Base-by-base conservation (phyloP, 2,113 vertebrate genomes). In the Tupaia chinensis region DNA sequence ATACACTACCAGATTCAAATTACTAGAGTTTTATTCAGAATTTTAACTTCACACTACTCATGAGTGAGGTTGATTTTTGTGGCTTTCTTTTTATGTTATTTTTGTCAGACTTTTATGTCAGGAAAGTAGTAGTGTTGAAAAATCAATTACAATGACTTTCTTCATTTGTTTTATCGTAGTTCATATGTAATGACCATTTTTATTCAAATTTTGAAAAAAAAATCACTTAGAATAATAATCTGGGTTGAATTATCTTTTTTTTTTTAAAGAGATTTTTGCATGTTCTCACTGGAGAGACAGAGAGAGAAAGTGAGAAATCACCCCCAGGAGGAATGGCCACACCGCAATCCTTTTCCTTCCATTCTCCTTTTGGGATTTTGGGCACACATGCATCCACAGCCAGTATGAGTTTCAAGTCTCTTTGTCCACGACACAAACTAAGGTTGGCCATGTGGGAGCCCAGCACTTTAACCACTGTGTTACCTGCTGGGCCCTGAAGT, bases 181-280 rank as follows among this genome's bases (percentile, higher is more conserved):
- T 95, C 70, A 74, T 78, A 84, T 68, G 5, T 34, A 73, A 65
- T 87, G 22, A 16, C 61, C 70, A 84, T 91, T 97, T 91, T 96
- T 68, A 96, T 76, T 96, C 87, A 95, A 93, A 81, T 29, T 92
- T 68, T 77, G 29, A 25, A 20, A 66, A 66, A 85, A 82, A 89
- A 81, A 32, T 89, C 9, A 77, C 66, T 94, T 94, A 6, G 22
- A 77, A 94, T 68, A 81, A 92, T 92, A 61, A 84, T n/a, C 34
- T 87, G 60, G 54, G 19, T n/a, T 76, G 9, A 94, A 73, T 16
- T 83, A 11, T 93, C 61, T 86, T 89, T 81, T 44, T 44, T 44
- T 44, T 44, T 44, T 32, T 32, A 32, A 32, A 44, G 44, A 44
- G 44, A 44, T 44, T 44, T 44, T 44, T 44, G 44, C 44, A 44